Conservation (phyloP, 2,888 invertebrate genomes). For the Pyrocoelia pectoralis region DNA sequence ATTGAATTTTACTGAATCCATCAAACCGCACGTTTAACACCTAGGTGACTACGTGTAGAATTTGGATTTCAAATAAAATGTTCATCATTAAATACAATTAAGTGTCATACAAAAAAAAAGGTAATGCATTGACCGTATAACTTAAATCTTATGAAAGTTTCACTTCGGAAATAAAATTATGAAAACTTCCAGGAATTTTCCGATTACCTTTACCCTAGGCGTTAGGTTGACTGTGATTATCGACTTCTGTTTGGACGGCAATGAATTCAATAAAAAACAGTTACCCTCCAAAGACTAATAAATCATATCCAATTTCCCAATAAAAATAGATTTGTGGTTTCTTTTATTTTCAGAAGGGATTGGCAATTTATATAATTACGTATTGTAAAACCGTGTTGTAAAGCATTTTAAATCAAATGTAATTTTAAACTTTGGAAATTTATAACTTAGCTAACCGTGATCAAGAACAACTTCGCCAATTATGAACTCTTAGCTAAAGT, state of each 20-base stretch:
- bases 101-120: no score
- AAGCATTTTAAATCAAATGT: neutral
- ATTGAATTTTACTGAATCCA: no score
- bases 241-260: neutral
- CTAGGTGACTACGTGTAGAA: no score
- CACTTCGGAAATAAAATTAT: neutral
- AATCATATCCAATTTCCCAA: slow-evolving; percentile 1
- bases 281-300: neutral
- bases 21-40: no score
- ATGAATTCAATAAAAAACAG: slow-evolving; percentile 10
- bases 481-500: no score
- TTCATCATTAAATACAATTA: no score
- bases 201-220: neutral
- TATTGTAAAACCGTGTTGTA: neutral
- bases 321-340: slow-evolving; percentile 1
- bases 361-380: neutral
- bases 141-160: neutral
- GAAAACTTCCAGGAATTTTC: neutral
- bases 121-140: no score
- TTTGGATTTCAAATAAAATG: no score
- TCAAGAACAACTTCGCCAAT: no score
- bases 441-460: no score
- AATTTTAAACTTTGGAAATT: neutral
- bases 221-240: slow-evolving; percentile 3
- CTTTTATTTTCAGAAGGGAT: neutral